Base-by-base conservation (phyloP, 2,113 vertebrate species). In the Ardeotis arabs region DNA sequence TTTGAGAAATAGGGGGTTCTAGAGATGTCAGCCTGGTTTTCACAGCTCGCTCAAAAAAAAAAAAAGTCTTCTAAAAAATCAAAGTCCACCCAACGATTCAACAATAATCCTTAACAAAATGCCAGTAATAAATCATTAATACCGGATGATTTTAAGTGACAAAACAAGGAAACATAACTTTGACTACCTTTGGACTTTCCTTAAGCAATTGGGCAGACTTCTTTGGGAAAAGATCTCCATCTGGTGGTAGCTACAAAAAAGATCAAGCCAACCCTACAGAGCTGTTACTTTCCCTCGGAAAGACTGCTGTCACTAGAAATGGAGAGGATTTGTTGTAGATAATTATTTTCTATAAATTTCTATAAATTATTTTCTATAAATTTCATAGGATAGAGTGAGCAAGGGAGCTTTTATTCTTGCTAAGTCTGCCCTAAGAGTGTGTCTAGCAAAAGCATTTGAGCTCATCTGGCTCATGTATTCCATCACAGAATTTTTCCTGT, bases 201-300 rank as follows among this genome's bases (percentile, higher is more conserved):
- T 77, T 35, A 58, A 82, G 72, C 67, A 62, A 37, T 5, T 17
- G 17, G 11, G 62, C 20, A 25, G 25, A 74, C 66, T 97, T 97
- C 64, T 92, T 81, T 76, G 69, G 90, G 95, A 97, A 93, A 93
- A 97, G 76, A 93, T 70, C 97, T 68, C 97, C 97, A 96, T 76
- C 97, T 97, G 85, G 83, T 97, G 97, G 97, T 67, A 87, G 37
- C 78, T 76, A 20, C 31, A 72, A 76, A 80, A 94, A 83, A 52
- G 10, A 81, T 5, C 50, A 35, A 24, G 18, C 64, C 60, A 14
- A 33, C 35, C 8, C 37, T 4, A 6, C 20, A 19, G 47, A 6
- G 1, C 49, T 2, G 9, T 1, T 44, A 4, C 44, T n/a, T 39
- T 22, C 37, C 21, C n/a, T 47, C 56, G 41, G 13, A 59, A 75